A percentile compares a stretch with the other conserved stretches of the same genome.
These are phyloP conservation scores for Syndactyla subalaris DNA, from an alignment of 2,797 vertebrate genomes.

Conservation along the genomic window DNA sequence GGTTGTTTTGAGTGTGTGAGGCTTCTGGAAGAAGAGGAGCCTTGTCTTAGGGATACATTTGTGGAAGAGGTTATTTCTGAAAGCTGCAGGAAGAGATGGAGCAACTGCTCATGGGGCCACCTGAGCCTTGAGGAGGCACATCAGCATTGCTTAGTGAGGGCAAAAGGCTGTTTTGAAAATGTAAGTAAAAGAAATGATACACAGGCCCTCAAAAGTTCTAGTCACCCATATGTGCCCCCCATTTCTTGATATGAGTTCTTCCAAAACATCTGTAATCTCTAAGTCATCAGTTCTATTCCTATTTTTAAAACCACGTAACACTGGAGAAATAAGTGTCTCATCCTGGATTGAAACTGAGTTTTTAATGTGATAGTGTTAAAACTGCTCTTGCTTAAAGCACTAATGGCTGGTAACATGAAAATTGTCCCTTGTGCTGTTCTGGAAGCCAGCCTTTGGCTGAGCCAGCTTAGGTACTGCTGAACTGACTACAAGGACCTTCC, in stretches of 20 bases:
- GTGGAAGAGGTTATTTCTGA: neutral
- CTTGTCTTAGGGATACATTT: neutral
- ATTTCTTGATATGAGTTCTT: neutral
- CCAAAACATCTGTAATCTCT: neutral
- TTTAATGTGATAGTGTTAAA: neutral
- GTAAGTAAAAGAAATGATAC: neutral
- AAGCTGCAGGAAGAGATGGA: neutral
- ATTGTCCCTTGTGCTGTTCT: neutral
- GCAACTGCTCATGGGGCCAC: neutral
- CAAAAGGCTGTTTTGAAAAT: neutral
- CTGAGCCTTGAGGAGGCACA: neutral
- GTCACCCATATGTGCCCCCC: neutral
- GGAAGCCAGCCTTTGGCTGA: neutral
- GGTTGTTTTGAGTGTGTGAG: neutral
- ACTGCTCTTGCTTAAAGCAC: neutral
- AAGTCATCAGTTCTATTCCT: neutral
- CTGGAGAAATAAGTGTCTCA: neutral
- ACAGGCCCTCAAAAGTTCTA: neutral
- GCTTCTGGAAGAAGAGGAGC: neutral
- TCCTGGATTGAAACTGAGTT: neutral
- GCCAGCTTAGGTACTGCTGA: constrained; percentile 7
- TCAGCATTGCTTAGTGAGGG: neutral
- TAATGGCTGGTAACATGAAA: neutral
- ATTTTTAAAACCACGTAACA: neutral
- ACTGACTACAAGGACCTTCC: neutral